phyloP scores from a whole-genome alignment of 2,888 invertebrate genomes.

The Crocallis elinguaria region DNA sequence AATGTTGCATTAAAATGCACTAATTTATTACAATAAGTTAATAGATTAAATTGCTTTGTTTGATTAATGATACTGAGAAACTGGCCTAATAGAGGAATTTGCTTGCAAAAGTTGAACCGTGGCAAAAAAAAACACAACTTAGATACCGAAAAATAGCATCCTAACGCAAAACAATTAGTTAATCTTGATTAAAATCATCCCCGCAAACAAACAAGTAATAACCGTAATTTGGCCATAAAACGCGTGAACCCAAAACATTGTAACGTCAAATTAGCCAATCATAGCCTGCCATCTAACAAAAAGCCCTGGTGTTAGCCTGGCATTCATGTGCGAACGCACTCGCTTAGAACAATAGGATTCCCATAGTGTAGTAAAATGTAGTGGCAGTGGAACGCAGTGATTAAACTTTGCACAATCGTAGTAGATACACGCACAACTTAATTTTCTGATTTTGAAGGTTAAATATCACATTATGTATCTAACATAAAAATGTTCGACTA shows the following conservation, averaged over 20 bases:
- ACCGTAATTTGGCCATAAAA: slow-evolving; percentile 31
- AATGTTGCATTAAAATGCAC: too few species aligned
- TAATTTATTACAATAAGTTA: too few species aligned
- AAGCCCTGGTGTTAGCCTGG: slow-evolving; percentile 57
- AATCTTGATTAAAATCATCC: slow-evolving; percentile 24
- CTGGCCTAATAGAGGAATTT: too few species aligned
- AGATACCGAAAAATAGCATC: slow-evolving; percentile 10
- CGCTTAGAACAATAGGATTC: slow-evolving; percentile 40
- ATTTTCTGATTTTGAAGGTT: background rate
- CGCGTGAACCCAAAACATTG: slow-evolving; percentile 33
- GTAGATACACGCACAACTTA: background rate
- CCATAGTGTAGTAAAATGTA: slow-evolving; percentile 35
- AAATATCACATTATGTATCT: too few species aligned
- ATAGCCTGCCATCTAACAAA: slow-evolving; percentile 48
- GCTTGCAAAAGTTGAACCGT: background rate
- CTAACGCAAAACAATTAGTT: slow-evolving; percentile 29
- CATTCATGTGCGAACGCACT: slow-evolving; percentile 74
- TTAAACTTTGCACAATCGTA: slow-evolving; percentile 1
- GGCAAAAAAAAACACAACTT: background rate
- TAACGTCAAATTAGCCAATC: slow-evolving; percentile 63
- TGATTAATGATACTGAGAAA: too few species aligned
- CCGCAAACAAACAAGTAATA: slow-evolving; percentile 22
- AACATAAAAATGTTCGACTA: too few species aligned
- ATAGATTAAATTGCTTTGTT: too few species aligned
- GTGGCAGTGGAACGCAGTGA: slow-evolving; percentile 5